Evolutionary conservation across 2,113 vertebrate species (phyloP), one percentile per base, ranked within the genome.

Genomic region (Theropithecus gelada): DNA sequence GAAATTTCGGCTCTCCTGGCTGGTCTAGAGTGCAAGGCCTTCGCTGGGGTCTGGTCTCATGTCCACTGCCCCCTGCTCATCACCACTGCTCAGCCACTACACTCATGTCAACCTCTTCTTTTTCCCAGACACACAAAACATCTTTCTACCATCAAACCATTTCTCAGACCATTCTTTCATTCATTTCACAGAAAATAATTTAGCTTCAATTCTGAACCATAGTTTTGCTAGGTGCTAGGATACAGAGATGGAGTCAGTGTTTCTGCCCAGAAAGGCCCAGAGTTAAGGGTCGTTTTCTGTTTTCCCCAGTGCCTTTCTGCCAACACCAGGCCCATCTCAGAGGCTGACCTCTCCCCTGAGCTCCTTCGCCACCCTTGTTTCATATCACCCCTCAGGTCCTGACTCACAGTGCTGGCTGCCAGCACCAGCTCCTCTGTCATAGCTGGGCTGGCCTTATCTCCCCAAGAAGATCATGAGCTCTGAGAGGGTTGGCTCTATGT

Each of bases 41-140:
- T 27, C 66, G 5, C 6, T 0, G 5, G 32, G 18, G 4, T 40
- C 45, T 64, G 55, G 30, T 9, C 32, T 0, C 16, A 13, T 2
- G 0, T 18, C 45, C 8, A 38, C 55, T 27, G 27, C 10, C 73
- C 6, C 68, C 3, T 6, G 45, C 38, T 82, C n/a, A 23, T 38
- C 32, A 50, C 55, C 61, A 55, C 3, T 38, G 25, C 78, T 18
- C 17, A 81, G 3, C 80, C 30, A 66, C 30, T 14, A 9, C 9
- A 57, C 2, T 43, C 38, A 35, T 11, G 1, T 2, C 6, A 1
- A 3, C 5, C 20, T 88, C 30, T 73, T 55, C 52, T 40, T 55
- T 23, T 3, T 22, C 48, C 8, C 35, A 23, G n/a, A 83, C 14
- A 64, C 23, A 76, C 10, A 92, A 79, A 90, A 8, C 0, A 23